A percentile compares a stretch with the other conserved stretches of the same genome.
Conservation (phyloP, 2,888 invertebrate species). For the Ophonus ardosiacus region DNA sequence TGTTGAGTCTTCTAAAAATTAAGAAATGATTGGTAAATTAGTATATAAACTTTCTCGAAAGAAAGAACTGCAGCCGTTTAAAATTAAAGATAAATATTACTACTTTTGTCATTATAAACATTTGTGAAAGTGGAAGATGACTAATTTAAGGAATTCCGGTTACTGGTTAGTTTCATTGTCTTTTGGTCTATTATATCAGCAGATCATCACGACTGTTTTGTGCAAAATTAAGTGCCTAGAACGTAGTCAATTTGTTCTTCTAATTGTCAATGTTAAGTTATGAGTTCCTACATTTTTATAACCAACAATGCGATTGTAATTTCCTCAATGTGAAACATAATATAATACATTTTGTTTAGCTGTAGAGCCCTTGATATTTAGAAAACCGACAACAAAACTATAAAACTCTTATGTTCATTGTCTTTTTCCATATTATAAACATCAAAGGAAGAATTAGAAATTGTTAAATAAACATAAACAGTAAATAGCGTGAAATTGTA, state of each 20-base stretch:
- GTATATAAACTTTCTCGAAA: constrained; percentile 12
- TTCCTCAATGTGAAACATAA: neutral
- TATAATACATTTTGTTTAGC: no score
- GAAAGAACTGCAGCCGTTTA: constrained; percentile 19
- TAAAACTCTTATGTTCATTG: neutral
- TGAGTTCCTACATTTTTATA: neutral
- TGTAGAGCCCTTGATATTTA: neutral
- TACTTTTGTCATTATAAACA: constrained; percentile 46
- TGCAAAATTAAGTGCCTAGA: constrained; percentile 19
- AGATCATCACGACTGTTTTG: constrained; percentile 26
- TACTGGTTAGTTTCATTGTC: constrained; percentile 45
- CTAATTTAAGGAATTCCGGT: constrained; percentile 39
- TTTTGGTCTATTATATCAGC: constrained; percentile 22
- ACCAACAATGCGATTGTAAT: neutral
- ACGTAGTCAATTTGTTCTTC: constrained; percentile 10
- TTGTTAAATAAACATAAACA: constrained; percentile 15
- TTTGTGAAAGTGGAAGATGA: constrained; percentile 48
- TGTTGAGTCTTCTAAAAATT: neutral
- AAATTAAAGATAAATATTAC: constrained; percentile 30
- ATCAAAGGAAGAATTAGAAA: neutral
- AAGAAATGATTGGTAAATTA: constrained; percentile 2
- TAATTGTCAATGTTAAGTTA: neutral
- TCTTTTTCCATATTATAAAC: neutral
- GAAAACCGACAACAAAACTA: neutral
- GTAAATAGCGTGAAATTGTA: neutral